These are phyloP conservation scores for Apocheima hispidaria DNA, from an alignment of 2,888 invertebrate species.

Conservation along the genomic window DNA sequence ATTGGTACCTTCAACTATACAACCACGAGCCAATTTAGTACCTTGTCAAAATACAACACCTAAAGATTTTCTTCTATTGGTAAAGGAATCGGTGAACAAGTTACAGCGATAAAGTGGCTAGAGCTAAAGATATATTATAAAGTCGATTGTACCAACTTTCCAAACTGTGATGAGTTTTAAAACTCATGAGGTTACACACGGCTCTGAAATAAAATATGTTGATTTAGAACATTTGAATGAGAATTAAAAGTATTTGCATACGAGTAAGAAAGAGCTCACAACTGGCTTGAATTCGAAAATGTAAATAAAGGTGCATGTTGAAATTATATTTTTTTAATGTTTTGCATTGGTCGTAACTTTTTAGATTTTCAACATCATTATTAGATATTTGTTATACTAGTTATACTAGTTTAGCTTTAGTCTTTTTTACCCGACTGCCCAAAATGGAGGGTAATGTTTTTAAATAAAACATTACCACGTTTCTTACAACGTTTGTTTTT, in stretches of 20 bases:
- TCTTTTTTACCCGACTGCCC: too few relatives aligned
- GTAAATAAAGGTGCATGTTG: not conserved
- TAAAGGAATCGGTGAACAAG: not conserved
- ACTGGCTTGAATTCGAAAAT: conserved; percentile 5
- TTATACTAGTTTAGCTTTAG: too few relatives aligned
- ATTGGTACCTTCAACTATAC: conserved; percentile 24
- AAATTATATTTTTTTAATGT: too few relatives aligned
- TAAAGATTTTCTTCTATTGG: not conserved
- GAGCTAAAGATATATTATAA: conserved; percentile 9
- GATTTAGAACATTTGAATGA: conserved; percentile 33
- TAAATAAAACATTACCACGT: too few relatives aligned
- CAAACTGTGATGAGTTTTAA: conserved; percentile 40
- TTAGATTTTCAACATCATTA: too few relatives aligned
- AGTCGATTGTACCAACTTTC: conserved; percentile 28
- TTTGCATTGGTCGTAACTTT: too few relatives aligned
- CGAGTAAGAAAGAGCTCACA: too few relatives aligned
- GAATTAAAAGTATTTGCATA: conserved; percentile 20
- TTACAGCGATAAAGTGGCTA: conserved; percentile 11
- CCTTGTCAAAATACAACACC: conserved; percentile 4
- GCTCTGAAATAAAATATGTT: conserved; percentile 36
- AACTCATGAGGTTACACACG: conserved; percentile 37
- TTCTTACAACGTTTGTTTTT: too few relatives aligned
- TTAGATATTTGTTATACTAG: too few relatives aligned
- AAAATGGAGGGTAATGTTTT: too few relatives aligned
- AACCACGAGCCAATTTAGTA: conserved; percentile 1